These are phyloP conservation scores for Agrotis ipsilon DNA, from an alignment of 2,888 invertebrate genomes.

Conservation along the genomic window DNA sequence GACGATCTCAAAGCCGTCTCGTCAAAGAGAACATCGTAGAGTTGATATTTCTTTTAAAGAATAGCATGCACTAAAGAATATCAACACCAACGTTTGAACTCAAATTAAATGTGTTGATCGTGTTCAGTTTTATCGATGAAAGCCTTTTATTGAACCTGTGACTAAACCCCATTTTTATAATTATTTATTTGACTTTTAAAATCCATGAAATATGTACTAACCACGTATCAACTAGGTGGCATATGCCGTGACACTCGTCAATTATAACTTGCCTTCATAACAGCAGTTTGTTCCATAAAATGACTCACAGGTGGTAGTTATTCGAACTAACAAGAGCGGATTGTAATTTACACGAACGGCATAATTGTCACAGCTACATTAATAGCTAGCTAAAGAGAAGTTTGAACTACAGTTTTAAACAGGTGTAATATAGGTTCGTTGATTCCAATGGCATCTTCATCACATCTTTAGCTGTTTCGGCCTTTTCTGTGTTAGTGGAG, in stretches of 20 bases:
- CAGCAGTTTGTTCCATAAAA: constrained; percentile 17
- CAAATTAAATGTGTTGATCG: neutral
- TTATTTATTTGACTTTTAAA: constrained; percentile 17
- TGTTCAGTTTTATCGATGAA: neutral
- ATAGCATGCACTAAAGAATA: too few species aligned
- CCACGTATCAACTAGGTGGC: constrained; percentile 14
- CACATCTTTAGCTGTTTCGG: too few species aligned
- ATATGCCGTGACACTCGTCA: constrained; percentile 36
- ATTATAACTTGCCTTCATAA: constrained; percentile 32
- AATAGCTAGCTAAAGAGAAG: neutral
- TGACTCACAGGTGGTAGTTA: constrained; percentile 31
- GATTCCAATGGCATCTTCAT: too few species aligned
- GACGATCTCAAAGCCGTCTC: too few species aligned
- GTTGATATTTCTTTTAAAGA: too few species aligned
- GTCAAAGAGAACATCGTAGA: too few species aligned
- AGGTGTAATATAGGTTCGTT: too few species aligned
- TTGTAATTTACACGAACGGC: constrained; percentile 5
- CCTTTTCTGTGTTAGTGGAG: too few species aligned
- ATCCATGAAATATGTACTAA: constrained; percentile 34
- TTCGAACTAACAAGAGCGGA: constrained; percentile 17
- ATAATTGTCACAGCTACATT: neutral
- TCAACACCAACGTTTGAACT: neutral
- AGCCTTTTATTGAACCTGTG: neutral
- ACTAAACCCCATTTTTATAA: too few species aligned
- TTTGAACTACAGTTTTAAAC: too few species aligned